Percentiles rank a stretch among this genome's conserved stretches.
Conservation (phyloP, 1,140 invertebrate genomes). For the Ips typographus region DNA sequence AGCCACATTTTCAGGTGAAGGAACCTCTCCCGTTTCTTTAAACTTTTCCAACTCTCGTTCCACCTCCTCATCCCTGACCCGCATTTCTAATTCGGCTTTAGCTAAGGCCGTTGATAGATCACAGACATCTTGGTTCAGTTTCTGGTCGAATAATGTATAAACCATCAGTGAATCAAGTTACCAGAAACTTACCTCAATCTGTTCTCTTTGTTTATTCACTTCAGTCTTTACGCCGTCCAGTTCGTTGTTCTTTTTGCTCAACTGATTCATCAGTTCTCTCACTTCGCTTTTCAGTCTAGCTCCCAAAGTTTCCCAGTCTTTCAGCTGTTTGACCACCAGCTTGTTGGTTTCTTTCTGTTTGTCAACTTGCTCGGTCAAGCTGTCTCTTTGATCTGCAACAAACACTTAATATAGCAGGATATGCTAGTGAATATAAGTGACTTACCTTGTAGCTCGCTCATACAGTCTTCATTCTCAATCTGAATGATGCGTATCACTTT, state of each 20-base stretch:
- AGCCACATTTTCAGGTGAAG: slow-evolving; percentile 46
- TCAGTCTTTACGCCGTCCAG: slow-evolving; percentile 55
- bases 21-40: slow-evolving; percentile 48
- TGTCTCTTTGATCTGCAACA: slow-evolving; percentile 54
- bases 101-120: slow-evolving; percentile 56
- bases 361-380: slow-evolving; percentile 44
- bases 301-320: slow-evolving; percentile 58
- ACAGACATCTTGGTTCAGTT: slow-evolving; percentile 58
- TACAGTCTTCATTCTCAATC: slow-evolving; percentile 65
- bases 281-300: slow-evolving; percentile 57
- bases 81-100: slow-evolving; percentile 49
- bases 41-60: slow-evolving; percentile 46
- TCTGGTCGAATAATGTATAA: slow-evolving; percentile 42
- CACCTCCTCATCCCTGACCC: slow-evolving; percentile 48
- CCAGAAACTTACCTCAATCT: slow-evolving; percentile 39
- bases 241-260: slow-evolving; percentile 56
- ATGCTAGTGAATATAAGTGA: not conserved
- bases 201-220: slow-evolving; percentile 54
- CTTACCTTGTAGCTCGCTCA: slow-evolving; percentile 58
- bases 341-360: slow-evolving; percentile 51
- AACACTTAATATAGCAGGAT: not conserved
- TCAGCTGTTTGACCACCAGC: slow-evolving; percentile 54
- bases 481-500: slow-evolving; percentile 74
- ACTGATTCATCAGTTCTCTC: slow-evolving; percentile 56
- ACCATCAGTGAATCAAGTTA: not conserved